phyloP scores from a whole-genome alignment of 2,888 invertebrate species.

The Lasioglossum villosulum region DNA sequence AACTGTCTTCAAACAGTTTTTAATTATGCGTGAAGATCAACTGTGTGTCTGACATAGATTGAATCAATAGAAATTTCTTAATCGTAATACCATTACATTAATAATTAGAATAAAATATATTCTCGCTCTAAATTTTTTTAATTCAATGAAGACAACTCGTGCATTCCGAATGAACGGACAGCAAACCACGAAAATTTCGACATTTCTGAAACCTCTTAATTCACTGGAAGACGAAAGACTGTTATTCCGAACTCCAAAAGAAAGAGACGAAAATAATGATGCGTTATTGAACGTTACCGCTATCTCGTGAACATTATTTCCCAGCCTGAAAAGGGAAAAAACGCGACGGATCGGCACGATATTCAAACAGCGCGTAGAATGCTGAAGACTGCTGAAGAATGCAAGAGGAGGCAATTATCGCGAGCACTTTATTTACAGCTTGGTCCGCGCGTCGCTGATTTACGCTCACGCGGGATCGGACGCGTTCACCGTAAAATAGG shows the following conservation, averaged over 20 bases:
- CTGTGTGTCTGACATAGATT: too few relatives aligned
- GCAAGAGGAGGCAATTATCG: slow-evolving; percentile 18
- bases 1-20: too few relatives aligned
- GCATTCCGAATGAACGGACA: neutral
- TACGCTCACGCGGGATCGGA: neutral
- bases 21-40: too few relatives aligned
- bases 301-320: neutral
- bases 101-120: too few relatives aligned
- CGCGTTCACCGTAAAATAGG: slow-evolving; percentile 6
- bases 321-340: neutral
- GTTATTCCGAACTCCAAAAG: neutral
- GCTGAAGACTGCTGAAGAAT: neutral
- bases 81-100: too few relatives aligned
- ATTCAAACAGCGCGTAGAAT: neutral
- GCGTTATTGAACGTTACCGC: slow-evolving; percentile 9
- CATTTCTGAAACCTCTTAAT: neutral
- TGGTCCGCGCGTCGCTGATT: slow-evolving; percentile 6
- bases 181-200: neutral
- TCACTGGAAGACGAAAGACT: neutral
- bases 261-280: neutral
- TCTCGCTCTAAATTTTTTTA: too few relatives aligned
- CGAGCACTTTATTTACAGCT: neutral
- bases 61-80: too few relatives aligned
- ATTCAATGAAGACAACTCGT: too few relatives aligned
- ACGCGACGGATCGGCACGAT: neutral